Conservation (phyloP, 2,888 invertebrate species). For the Xestia ashworthii region DNA sequence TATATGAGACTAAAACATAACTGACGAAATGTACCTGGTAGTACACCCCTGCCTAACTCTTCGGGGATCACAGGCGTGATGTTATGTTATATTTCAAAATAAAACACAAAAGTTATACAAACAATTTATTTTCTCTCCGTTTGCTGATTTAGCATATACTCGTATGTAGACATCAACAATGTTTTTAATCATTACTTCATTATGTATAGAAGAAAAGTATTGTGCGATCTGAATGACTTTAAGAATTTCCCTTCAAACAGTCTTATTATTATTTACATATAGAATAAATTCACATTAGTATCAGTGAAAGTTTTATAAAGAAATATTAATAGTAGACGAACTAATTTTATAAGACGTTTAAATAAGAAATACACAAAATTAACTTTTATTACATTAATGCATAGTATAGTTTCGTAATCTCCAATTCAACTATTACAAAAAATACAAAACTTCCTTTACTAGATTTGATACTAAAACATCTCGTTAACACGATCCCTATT, state of each 20-base stretch:
- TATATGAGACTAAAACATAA: too few species aligned
- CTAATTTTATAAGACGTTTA: conserved; percentile 50
- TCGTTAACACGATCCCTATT: conserved; percentile 48
- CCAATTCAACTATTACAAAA: conserved; percentile 75
- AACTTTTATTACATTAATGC: conserved; percentile 32
- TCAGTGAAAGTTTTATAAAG: conserved; percentile 50
- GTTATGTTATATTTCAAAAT: conserved; percentile 39
- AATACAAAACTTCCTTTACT: conserved; percentile 73
- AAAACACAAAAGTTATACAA: conserved; percentile 71
- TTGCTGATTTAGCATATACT: conserved; percentile 78
- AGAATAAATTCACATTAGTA: conserved; percentile 61
- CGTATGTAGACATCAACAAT: conserved; percentile 82
- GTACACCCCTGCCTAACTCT: too few species aligned
- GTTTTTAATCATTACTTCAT: conserved; percentile 71
- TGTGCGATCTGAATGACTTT: conserved; percentile 82
- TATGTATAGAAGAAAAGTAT: conserved; percentile 82
- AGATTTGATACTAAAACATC: conserved; percentile 60
- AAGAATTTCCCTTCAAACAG: conserved; percentile 80
- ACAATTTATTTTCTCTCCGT: conserved; percentile 78
- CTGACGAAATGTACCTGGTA: too few species aligned
- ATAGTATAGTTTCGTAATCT: conserved; percentile 50
- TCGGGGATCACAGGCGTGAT: too few species aligned
- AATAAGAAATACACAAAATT: conserved; percentile 49
- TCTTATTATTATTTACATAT: conserved; percentile 80
- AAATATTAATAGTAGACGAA: conserved; percentile 33